These are phyloP conservation scores for Benthochromis sp. DNA, from an alignment of 2,113 vertebrate genomes.

Conservation along the genomic window DNA sequence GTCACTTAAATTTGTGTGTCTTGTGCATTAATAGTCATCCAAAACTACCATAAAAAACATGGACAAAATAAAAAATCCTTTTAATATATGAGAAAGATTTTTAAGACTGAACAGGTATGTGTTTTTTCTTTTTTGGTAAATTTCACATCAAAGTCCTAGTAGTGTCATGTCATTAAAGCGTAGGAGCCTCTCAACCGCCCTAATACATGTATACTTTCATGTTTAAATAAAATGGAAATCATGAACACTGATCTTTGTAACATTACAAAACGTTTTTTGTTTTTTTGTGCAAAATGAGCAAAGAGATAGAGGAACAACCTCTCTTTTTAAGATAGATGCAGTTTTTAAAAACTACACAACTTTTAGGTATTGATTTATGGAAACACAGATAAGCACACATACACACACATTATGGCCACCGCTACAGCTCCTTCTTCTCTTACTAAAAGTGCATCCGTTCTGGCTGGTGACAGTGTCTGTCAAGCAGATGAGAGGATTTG, in stretches of 20 bases:
- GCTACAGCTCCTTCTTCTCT: background rate
- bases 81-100: background rate
- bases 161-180: background rate
- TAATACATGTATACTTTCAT: background rate
- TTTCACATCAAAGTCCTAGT: background rate
- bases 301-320: background rate
- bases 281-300: background rate
- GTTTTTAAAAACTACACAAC: background rate
- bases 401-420: background rate
- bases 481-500: conserved; percentile 45
- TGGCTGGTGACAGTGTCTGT: conserved; percentile 10
- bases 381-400: background rate
- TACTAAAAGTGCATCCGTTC: conserved; percentile 8
- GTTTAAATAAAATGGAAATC: background rate
- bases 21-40: background rate
- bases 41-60: background rate
- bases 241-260: background rate
- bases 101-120: background rate
- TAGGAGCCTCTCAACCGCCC: background rate
- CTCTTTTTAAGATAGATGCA: background rate
- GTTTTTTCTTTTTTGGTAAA: background rate
- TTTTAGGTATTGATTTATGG: background rate
- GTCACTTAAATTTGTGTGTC: background rate
- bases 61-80: background rate
- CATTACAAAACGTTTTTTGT: background rate